A percentile compares a stretch with the other conserved stretches of the same genome.
These are phyloP conservation scores for Ostrea denselamellosa DNA, from an alignment of 1,140 invertebrate genomes.

Conservation along the genomic window DNA sequence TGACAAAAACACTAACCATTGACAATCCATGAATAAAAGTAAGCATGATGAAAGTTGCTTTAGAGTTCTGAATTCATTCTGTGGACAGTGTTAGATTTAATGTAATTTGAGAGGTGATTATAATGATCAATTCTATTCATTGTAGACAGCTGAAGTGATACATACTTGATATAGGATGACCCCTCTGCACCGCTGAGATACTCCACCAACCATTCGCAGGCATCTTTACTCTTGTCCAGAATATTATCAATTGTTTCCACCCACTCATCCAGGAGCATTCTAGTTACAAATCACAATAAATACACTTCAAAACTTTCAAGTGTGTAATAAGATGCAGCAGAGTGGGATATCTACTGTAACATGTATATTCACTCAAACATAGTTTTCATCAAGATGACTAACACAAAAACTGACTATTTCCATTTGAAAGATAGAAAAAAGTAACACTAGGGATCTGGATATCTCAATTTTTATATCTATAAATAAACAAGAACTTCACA, in stretches of 20 bases:
- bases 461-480: too few relatives aligned
- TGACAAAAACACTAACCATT: too few relatives aligned
- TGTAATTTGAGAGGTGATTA: background rate
- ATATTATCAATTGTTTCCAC: slow-evolving; percentile 76
- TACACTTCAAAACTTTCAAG: background rate
- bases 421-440: too few relatives aligned
- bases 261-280: slow-evolving; percentile 77
- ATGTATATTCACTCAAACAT: too few relatives aligned
- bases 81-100: background rate
- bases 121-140: background rate
- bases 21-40: too few relatives aligned
- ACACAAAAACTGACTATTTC: too few relatives aligned
- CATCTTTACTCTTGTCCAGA: slow-evolving; percentile 73
- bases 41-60: too few relatives aligned
- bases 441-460: too few relatives aligned
- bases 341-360: too few relatives aligned
- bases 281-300: background rate
- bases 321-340: too few relatives aligned
- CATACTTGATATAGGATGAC: slow-evolving; percentile 77
- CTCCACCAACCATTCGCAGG: slow-evolving; percentile 78
- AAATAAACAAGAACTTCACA: too few relatives aligned
- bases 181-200: slow-evolving; percentile 77
- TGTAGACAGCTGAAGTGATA: background rate
- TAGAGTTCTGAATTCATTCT: background rate
- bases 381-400: too few relatives aligned